Base-by-base conservation (phyloP, 2,888 invertebrate species). In the Rhorus exstirpatorius region DNA sequence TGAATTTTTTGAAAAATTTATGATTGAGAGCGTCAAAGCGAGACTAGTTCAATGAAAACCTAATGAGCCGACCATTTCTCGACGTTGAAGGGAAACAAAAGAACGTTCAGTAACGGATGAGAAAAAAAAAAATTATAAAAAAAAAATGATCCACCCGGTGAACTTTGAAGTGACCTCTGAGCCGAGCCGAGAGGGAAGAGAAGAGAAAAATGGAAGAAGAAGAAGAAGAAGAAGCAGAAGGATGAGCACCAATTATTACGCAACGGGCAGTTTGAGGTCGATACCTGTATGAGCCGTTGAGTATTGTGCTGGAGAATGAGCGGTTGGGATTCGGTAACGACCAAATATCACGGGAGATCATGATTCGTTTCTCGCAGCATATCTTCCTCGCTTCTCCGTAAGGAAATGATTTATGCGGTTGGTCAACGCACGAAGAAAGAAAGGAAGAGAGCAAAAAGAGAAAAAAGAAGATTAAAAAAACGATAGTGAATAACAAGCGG, bases 271-370 rank as follows among this genome's bases (percentile, higher is more conserved):
- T 41, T 38, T 17, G 79, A 70, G 79, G 46, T 72, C 58, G 58
- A 49, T 77, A 53, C 68, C 60, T 77, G 77, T 51, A 38, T 61
- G 67, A 77, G 70, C 51, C n/a, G 41, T 41, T 41, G 38, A 17
- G 24, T 38, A 19, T 0, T 35, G 60, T 21, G 74, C 35, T 41
- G 55, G 38, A 41, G 41, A 58, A 81, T 31, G 44, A 80, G 58
- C 68, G 17, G 65, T 17, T 7, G 6, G 75, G 71, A 81, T 83
- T 81, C 79, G 81, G 82, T 82, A 81, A 83, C 79, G 83, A 82
- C 41, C 75, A 24, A 53, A 60, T 65, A 75, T 70, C 71, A 76
- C 67, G 71, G 63, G 17, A 83, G 76, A 58, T 51, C 80, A 49
- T 58, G 38, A 68, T 67, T 65, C 63, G 6, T 63, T 49, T 71